Percentiles rank a stretch among this genome's conserved stretches.
Conservation (phyloP, 2,113 vertebrate species). For the Cryptotis parvus region DNA sequence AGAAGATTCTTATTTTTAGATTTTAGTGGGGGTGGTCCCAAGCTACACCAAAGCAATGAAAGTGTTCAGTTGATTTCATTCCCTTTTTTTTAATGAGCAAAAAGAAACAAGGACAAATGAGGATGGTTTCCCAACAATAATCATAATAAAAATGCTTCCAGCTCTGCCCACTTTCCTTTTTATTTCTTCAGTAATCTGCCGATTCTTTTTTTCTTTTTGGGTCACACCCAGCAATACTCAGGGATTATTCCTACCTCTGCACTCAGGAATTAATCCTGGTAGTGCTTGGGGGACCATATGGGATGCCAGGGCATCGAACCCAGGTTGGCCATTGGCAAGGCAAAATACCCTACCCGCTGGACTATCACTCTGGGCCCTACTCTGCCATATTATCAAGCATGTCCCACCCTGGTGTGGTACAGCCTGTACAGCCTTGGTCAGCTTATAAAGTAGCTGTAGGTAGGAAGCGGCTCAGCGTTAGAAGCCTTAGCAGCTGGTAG, state of each 20-base stretch:
- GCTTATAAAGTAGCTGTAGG: conserved; percentile 82
- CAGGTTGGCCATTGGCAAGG: too few relatives aligned
- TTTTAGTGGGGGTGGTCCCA: conserved; percentile 23
- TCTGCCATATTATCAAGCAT: not conserved
- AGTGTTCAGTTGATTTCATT: conserved; percentile 31
- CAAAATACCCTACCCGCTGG: too few relatives aligned
- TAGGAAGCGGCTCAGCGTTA: conserved; percentile 72
- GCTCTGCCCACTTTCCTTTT: not conserved
- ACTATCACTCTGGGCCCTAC: too few relatives aligned
- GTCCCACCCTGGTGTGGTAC: conserved; percentile 15
- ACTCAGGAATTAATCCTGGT: too few relatives aligned
- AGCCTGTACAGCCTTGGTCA: conserved; percentile 83
- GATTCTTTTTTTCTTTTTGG: too few relatives aligned
- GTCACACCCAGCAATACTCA: too few relatives aligned
- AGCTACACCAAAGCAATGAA: conserved; percentile 50
- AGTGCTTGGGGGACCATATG: too few relatives aligned
- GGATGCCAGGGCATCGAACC: too few relatives aligned
- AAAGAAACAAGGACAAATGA: not conserved
- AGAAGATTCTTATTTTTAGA: conserved; percentile 22
- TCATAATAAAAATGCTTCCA: not conserved
- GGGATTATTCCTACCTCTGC: too few relatives aligned
- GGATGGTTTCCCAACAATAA: not conserved
- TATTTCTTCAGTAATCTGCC: conserved; percentile 54
- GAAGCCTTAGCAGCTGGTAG: conserved; percentile 79
- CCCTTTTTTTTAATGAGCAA: not conserved